A percentile compares a stretch with the other conserved stretches of the same genome.
These are phyloP conservation scores for Laticauda laticaudata DNA, from an alignment of 2,113 vertebrate species.

Conservation along the genomic window DNA sequence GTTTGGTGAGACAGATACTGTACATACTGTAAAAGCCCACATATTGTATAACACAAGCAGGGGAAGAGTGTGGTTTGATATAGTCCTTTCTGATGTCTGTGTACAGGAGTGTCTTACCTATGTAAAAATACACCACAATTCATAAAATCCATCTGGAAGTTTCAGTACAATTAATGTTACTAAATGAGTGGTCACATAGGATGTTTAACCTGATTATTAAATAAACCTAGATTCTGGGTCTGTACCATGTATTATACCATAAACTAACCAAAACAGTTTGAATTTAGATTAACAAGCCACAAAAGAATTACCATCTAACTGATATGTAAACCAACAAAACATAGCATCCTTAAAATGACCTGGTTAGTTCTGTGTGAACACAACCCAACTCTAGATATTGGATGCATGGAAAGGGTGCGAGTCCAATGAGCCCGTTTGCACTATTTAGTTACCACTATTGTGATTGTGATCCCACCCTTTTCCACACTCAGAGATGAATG, in stretches of 20 bases:
- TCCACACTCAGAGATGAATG: not conserved
- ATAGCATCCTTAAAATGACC: not conserved
- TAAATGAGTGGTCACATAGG: not conserved
- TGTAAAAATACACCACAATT: not conserved
- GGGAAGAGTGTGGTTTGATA: not conserved
- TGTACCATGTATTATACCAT: not conserved
- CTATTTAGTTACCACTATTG: not conserved
- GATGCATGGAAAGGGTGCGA: not conserved
- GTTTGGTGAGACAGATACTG: not conserved
- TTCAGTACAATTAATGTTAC: not conserved
- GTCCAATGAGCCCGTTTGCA: not conserved
- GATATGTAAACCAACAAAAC: not conserved
- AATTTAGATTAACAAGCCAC: not conserved
- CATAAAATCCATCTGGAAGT: not conserved
- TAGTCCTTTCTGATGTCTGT: not conserved
- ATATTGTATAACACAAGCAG: not conserved
- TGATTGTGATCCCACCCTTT: not conserved
- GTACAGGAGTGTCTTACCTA: not conserved
- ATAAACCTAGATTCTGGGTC: not conserved
- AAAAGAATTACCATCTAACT: not conserved
- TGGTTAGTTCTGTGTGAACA: not conserved
- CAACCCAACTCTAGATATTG: not conserved
- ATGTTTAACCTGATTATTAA: not conserved
- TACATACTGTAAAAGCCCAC: not conserved
- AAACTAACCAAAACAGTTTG: not conserved